Percentiles rank a stretch among this genome's conserved stretches.
These are phyloP conservation scores for Cacatua alba DNA, from an alignment of 2,113 vertebrate genomes.

Conservation along the genomic window DNA sequence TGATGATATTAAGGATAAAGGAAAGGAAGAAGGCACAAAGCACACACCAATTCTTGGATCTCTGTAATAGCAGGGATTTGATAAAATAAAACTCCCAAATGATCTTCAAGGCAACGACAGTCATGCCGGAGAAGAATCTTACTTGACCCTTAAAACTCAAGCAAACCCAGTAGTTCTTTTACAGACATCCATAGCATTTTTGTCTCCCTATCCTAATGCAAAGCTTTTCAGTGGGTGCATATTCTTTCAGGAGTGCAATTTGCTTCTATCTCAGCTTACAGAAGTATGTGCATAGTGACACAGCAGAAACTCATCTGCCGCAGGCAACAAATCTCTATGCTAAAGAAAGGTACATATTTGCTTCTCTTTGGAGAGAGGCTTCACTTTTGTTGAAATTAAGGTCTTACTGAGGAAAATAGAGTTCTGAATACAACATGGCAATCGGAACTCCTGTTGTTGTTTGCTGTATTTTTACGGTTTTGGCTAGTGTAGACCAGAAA, in stretches of 20 bases:
- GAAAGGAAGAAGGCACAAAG: neutral
- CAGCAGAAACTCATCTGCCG: neutral
- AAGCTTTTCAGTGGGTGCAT: neutral
- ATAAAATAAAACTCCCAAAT: neutral
- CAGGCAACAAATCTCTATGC: neutral
- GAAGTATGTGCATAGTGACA: neutral
- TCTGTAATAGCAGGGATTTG: neutral
- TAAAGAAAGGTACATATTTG: neutral
- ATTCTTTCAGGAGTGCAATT: neutral
- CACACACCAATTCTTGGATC: neutral
- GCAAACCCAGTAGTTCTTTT: neutral
- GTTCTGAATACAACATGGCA: neutral
- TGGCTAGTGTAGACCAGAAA: neutral
- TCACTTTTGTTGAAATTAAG: neutral
- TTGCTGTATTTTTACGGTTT: neutral
- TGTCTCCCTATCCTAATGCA: neutral
- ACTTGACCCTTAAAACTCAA: neutral
- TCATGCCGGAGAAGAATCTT: neutral
- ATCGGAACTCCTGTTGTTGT: neutral
- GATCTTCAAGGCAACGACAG: neutral
- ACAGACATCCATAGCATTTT: neutral
- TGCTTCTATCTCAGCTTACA: neutral
- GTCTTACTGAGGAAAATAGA: neutral
- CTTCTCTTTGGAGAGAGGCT: neutral
- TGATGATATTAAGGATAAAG: neutral